phyloP scores from a whole-genome alignment of 2,113 vertebrate species.

The Sphyrna mokarran region DNA sequence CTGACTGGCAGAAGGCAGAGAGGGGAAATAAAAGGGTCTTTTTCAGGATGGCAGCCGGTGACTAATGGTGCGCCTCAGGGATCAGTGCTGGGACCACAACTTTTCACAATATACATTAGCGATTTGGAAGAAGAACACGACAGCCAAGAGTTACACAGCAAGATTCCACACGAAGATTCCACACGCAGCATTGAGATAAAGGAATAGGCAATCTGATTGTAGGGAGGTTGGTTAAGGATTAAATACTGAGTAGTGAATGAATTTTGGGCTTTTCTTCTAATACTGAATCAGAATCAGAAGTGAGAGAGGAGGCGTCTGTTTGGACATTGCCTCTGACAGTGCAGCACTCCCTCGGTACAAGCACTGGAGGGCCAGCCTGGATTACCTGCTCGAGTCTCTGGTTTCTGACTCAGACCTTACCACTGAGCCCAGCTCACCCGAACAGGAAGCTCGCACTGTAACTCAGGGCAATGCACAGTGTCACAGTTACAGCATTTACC shows the following conservation, averaged over 20 bases:
- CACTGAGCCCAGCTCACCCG: neutral
- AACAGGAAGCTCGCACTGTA: neutral
- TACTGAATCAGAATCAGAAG: neutral
- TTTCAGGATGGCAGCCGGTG: too few species aligned
- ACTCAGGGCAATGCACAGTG: neutral
- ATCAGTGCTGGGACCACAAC: too few species aligned
- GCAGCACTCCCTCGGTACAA: neutral
- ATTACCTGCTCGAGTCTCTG: neutral
- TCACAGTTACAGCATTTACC: conserved; percentile 46
- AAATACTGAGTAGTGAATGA: neutral
- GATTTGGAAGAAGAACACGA: neutral
- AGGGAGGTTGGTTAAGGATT: neutral
- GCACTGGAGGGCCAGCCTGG: neutral
- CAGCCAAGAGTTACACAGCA: neutral
- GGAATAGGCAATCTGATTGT: neutral
- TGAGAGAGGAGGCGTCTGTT: neutral
- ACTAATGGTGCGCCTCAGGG: too few species aligned
- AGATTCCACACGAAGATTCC: neutral
- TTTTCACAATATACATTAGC: neutral
- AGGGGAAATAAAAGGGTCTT: too few species aligned
- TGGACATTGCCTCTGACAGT: neutral
- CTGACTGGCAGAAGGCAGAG: too few species aligned
- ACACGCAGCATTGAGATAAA: neutral
- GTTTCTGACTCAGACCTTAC: neutral
- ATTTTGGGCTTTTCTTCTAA: neutral